Conservation (phyloP, 2,888 invertebrate species). For the Tethea ocularis region DNA sequence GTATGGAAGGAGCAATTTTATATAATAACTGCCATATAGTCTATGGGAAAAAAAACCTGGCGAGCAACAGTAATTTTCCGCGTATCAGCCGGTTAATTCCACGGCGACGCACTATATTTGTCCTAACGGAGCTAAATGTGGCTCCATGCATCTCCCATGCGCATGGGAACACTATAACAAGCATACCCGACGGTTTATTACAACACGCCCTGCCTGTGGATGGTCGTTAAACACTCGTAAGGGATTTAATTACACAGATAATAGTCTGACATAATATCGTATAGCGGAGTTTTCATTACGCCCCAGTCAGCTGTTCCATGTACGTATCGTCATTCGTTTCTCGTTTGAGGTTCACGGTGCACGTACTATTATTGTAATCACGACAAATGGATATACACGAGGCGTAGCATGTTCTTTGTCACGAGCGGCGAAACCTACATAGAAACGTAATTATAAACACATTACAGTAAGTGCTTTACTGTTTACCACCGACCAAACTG, state of each 20-base stretch:
- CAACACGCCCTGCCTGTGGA: conserved; percentile 40
- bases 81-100: conserved; percentile 66
- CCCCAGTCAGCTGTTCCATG: conserved; percentile 35
- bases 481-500: conserved; percentile 51
- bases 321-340: conserved; percentile 44
- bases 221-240: conserved; percentile 52
- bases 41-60: conserved; percentile 63
- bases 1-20: conserved; percentile 36
- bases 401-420: conserved; percentile 46
- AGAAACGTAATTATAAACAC: conserved; percentile 77
- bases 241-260: conserved; percentile 65
- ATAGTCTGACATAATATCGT: conserved; percentile 42
- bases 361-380: conserved; percentile 54
- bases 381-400: conserved; percentile 46
- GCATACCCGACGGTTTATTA: conserved; percentile 38
- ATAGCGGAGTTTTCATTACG: conserved; percentile 40
- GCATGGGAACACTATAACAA: conserved; percentile 63
- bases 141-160: conserved; percentile 53
- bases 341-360: conserved; percentile 53
- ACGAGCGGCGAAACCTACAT: conserved; percentile 65
- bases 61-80: conserved; percentile 67
- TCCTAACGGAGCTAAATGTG: conserved; percentile 71
- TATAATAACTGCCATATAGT: conserved; percentile 31
- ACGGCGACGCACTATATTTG: conserved; percentile 68
- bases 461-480: conserved; percentile 74